Percentiles rank a stretch among this genome's conserved stretches.
Conservation (phyloP, 2,113 vertebrate species). For the Leptosomus discolor region DNA sequence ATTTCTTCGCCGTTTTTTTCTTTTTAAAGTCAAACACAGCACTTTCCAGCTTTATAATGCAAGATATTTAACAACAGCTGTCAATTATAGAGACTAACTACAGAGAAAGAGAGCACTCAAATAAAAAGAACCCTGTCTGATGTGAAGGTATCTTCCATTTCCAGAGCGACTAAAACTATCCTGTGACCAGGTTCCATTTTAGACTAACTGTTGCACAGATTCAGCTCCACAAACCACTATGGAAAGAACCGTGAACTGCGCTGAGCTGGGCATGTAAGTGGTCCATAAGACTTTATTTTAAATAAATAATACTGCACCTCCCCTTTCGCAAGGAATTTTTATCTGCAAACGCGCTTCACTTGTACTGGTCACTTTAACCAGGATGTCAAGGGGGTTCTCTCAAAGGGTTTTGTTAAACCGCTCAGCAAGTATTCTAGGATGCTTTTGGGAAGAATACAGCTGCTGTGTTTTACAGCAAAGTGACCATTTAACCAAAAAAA, state of each 20-base stretch:
- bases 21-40: not conserved
- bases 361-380: not conserved
- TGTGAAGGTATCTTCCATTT: not conserved
- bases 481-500: not conserved
- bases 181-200: not conserved
- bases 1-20: not conserved
- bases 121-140: not conserved
- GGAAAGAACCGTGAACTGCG: not conserved
- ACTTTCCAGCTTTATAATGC: not conserved
- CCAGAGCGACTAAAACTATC: not conserved
- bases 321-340: not conserved
- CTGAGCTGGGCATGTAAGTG: not conserved
- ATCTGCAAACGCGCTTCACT: not conserved
- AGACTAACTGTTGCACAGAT: not conserved
- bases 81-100: not conserved
- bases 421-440: not conserved
- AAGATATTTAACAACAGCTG: not conserved
- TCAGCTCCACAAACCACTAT: not conserved
- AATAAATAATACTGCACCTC: not conserved
- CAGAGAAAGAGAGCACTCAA: not conserved
- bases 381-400: slow-evolving; percentile 23
- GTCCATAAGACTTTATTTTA: not conserved
- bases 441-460: not conserved
- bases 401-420: not conserved
- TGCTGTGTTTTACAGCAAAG: not conserved